Evolutionary conservation across 2,113 vertebrate species (phyloP), one percentile per base, ranked within the genome.

Genomic region (Phrynosoma blainvillii): DNA sequence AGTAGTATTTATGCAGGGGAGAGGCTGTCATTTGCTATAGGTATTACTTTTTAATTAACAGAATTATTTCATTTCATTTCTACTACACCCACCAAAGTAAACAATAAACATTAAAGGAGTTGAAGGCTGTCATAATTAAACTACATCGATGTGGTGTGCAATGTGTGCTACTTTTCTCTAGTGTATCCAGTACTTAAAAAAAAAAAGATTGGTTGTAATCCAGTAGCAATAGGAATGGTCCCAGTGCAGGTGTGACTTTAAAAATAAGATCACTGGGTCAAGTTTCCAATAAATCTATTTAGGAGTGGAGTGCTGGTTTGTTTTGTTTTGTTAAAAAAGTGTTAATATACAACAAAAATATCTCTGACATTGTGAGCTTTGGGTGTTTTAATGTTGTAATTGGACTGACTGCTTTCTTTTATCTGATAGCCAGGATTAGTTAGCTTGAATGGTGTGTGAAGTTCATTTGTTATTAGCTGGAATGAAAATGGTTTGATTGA

Each of bases 41-140:
- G 47, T 47, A 77, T 42, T 54, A 25, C 21, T 82, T 83, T 32
- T 83, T 77, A 77, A 88, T 83, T 68, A 83, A 76, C 54, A 77
- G 18, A 52, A 12, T 5, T 30, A 59, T 68, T 82, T 54, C 4
- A 77, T 52, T 36, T 83, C 59, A 42, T 66, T 88, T 83, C 23
- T 18, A 23, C 80, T 77, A 32, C 30, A 68, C 59, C 80, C 42
- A 18, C 16, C 5, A 2, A 77, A 68, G 71, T 77, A 82, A 88
- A 32, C 80, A 83, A 27, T 82, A 54, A 76, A 47, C 47, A 76
- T 82, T 52, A 65, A 83, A 88, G 79, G 56, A 76, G 18, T 20
- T 52, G 42, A 66, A 30, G 10, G 75, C 14, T 23, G 7, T 18
- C n/a, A 47, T 36, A 82, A 88, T 83, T 88, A 83, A 66, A 56